These are phyloP conservation scores for Noturus placidus DNA, from an alignment of 2,113 vertebrate genomes.

Conservation along the genomic window DNA sequence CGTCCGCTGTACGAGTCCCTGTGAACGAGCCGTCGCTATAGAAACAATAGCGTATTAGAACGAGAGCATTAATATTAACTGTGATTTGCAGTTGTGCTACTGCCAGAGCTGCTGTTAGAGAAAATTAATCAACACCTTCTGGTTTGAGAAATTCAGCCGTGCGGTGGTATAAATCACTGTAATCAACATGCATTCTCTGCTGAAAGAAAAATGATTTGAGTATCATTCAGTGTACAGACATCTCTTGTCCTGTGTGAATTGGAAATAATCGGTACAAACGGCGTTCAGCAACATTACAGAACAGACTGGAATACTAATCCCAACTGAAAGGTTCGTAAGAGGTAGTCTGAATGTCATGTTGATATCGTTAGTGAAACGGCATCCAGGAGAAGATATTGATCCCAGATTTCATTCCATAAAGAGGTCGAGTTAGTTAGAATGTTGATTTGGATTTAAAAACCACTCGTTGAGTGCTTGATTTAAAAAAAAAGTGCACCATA, in stretches of 20 bases:
- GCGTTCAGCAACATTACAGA: not conserved
- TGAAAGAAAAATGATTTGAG: not conserved
- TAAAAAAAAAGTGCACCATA: not conserved
- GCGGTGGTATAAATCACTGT: not conserved
- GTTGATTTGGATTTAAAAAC: no score
- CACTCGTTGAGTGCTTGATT: not conserved
- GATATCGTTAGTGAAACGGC: not conserved
- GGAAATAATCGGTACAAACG: not conserved
- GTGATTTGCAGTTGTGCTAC: not conserved
- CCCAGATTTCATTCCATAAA: not conserved
- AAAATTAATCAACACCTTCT: not conserved
- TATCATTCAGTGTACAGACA: not conserved
- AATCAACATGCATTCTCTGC: not conserved
- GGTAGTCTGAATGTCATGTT: not conserved
- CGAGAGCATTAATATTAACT: not conserved
- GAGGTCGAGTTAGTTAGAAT: not conserved
- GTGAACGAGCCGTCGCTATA: not conserved
- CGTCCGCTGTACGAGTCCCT: no score
- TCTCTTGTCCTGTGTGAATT: not conserved
- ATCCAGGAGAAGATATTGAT: not conserved
- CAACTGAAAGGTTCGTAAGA: not conserved
- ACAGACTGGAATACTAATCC: not conserved
- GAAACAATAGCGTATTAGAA: not conserved
- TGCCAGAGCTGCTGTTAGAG: not conserved
- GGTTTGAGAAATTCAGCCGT: not conserved